These are phyloP conservation scores for Coreoperca whiteheadi DNA, from an alignment of 2,113 vertebrate species.

Conservation along the genomic window DNA sequence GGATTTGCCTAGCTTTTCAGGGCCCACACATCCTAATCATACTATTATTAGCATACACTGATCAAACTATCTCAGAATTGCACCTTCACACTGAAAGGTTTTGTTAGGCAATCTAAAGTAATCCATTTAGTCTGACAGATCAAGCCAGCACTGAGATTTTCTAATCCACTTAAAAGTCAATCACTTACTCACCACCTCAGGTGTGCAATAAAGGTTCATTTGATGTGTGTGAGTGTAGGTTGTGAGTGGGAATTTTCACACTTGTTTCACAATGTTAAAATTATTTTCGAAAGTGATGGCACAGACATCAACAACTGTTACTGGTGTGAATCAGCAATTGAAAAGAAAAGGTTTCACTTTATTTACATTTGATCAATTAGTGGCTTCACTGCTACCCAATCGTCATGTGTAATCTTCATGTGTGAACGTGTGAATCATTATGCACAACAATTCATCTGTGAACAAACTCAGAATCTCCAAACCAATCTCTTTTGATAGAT, in stretches of 20 bases:
- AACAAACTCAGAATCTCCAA: conserved; percentile 4
- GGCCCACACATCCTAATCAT: not conserved
- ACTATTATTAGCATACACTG: conserved; percentile 17
- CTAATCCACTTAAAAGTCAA: conserved; percentile 60
- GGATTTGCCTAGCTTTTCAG: not conserved
- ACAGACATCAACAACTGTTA: not conserved
- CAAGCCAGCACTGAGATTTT: conserved; percentile 33
- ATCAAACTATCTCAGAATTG: conserved; percentile 28
- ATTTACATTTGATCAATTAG: not conserved
- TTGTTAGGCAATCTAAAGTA: conserved; percentile 33
- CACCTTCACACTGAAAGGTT: not conserved
- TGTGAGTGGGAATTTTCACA: not conserved
- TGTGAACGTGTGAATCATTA: conserved; percentile 13
- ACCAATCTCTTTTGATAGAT: not conserved
- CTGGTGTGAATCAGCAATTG: not conserved
- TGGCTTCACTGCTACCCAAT: not conserved
- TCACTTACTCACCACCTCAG: conserved; percentile 40
- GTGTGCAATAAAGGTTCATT: not conserved
- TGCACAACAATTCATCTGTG: not conserved
- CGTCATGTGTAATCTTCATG: not conserved
- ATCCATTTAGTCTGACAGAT: conserved; percentile 58
- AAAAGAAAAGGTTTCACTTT: not conserved
- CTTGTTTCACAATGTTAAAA: not conserved
- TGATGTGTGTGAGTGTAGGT: not conserved
- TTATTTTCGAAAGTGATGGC: not conserved